phyloP scores from a whole-genome alignment of 2,113 vertebrate species.

The Trochalopteron elliotii region DNA sequence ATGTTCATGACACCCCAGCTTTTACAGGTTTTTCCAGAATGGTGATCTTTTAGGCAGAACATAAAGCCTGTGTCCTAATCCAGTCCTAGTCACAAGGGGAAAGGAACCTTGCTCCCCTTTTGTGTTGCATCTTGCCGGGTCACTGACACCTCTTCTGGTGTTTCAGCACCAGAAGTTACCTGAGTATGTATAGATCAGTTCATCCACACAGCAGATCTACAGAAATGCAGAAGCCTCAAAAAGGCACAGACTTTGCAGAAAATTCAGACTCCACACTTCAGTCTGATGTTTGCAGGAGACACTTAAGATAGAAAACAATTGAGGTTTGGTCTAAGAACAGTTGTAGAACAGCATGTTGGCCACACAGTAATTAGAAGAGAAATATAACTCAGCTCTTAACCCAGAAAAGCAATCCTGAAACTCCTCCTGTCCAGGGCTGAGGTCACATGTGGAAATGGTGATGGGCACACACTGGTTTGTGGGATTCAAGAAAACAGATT shows the following conservation, averaged over 20 bases:
- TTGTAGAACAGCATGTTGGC: not conserved
- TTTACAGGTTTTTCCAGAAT: conserved; percentile 45
- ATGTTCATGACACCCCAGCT: not conserved
- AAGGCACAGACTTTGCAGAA: not conserved
- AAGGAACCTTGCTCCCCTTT: not conserved
- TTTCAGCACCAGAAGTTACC: not conserved
- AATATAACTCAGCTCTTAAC: not conserved
- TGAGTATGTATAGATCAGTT: too few species aligned
- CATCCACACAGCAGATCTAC: not conserved
- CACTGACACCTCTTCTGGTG: not conserved
- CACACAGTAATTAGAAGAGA: not conserved
- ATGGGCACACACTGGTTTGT: not conserved
- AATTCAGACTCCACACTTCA: not conserved
- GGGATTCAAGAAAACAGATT: not conserved
- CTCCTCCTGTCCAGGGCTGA: not conserved
- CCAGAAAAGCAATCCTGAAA: not conserved
- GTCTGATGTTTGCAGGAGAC: not conserved
- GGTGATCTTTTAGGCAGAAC: not conserved
- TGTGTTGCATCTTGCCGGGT: not conserved
- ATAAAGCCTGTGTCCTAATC: not conserved
- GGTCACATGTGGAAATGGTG: not conserved
- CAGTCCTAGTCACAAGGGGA: not conserved
- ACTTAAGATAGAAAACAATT: not conserved
- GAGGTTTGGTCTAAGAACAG: not conserved
- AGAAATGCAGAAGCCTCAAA: not conserved